Evolutionary conservation across 1,140 invertebrate species (phyloP).

Genomic region (Lepidurus packardi): DNA sequence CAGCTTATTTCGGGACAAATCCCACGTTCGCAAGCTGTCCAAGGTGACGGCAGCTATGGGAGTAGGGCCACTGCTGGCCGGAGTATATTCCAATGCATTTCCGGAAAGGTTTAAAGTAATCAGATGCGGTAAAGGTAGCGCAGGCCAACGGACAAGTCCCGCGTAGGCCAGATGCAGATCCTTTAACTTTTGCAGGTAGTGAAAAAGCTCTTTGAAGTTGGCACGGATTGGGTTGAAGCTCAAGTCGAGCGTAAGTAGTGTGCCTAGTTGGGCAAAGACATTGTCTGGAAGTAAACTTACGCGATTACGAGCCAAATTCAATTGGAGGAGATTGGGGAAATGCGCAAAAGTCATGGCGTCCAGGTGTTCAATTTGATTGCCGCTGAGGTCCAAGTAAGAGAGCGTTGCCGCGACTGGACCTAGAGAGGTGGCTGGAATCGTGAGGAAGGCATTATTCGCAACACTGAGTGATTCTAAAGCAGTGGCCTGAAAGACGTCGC

Average conservation of each 20-base stretch:
- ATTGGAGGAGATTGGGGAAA: slow-evolving; percentile 62
- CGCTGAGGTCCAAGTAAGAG: slow-evolving; percentile 59
- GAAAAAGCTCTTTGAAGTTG: slow-evolving; percentile 84
- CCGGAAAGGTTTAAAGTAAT: slow-evolving; percentile 67
- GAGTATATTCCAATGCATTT: slow-evolving; percentile 54
- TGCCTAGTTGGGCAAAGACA: slow-evolving; percentile 73
- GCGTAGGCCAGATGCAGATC: slow-evolving; percentile 66
- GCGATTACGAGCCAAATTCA: slow-evolving; percentile 72
- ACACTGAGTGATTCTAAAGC: slow-evolving; percentile 72
- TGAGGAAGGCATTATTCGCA: slow-evolving; percentile 67
- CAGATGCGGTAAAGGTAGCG: slow-evolving; percentile 63
- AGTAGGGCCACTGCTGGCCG: slow-evolving; percentile 21
- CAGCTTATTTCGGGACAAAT: slow-evolving; percentile 61
- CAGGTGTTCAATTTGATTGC: slow-evolving; percentile 77
- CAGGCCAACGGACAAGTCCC: slow-evolving; percentile 64
- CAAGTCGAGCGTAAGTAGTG: slow-evolving; percentile 69
- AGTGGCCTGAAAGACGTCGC: slow-evolving; percentile 71
- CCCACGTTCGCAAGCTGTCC: slow-evolving; percentile 55
- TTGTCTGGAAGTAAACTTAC: slow-evolving; percentile 80
- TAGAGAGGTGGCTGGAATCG: slow-evolving; percentile 48
- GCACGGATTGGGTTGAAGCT: slow-evolving; percentile 72
- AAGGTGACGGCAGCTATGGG: slow-evolving; percentile 44
- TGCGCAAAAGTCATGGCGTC: slow-evolving; percentile 80
- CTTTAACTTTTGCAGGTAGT: slow-evolving; percentile 72
- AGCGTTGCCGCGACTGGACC: slow-evolving; percentile 37